Percentiles rank a stretch among this genome's conserved stretches.
phyloP scores from a whole-genome alignment of 2,888 invertebrate genomes.

The Lithophane leautieri region DNA sequence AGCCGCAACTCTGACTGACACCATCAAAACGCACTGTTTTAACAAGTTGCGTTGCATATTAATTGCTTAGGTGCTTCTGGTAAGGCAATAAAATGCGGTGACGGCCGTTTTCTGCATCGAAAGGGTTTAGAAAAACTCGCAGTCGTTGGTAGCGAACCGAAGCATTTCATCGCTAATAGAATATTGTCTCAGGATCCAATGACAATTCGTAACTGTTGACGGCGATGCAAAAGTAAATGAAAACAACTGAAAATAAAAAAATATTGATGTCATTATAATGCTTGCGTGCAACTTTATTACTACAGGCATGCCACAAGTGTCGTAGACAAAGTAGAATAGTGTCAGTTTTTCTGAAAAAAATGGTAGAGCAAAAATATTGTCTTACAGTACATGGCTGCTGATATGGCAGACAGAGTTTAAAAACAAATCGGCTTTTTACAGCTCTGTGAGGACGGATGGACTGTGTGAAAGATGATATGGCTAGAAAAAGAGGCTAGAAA shows the following conservation, averaged over 20 bases:
- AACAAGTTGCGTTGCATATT: neutral
- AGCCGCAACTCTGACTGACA: too few relatives aligned
- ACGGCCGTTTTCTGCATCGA: neutral
- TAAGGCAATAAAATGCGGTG: neutral
- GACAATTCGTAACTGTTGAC: constrained; percentile 43
- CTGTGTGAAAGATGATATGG: neutral
- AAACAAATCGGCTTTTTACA: neutral
- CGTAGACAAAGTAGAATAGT: neutral
- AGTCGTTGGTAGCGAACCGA: neutral
- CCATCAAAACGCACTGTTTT: neutral
- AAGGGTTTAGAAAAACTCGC: neutral
- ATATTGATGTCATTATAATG: neutral
- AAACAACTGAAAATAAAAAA: constrained; percentile 55
- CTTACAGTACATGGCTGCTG: neutral
- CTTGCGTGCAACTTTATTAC: neutral
- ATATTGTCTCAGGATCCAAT: constrained; percentile 18
- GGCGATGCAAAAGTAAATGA: constrained; percentile 54
- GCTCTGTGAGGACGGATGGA: neutral
- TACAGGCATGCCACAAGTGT: neutral
- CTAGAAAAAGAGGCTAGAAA: neutral
- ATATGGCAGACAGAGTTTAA: neutral
- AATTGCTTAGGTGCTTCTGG: neutral
- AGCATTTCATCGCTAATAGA: constrained; percentile 2
- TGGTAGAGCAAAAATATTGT: neutral
- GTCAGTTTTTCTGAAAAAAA: neutral